A percentile compares a stretch with the other conserved stretches of the same genome.
Conservation (phyloP, 53 echinoderm and acorn worm species). For the Actinopyga echinites region DNA sequence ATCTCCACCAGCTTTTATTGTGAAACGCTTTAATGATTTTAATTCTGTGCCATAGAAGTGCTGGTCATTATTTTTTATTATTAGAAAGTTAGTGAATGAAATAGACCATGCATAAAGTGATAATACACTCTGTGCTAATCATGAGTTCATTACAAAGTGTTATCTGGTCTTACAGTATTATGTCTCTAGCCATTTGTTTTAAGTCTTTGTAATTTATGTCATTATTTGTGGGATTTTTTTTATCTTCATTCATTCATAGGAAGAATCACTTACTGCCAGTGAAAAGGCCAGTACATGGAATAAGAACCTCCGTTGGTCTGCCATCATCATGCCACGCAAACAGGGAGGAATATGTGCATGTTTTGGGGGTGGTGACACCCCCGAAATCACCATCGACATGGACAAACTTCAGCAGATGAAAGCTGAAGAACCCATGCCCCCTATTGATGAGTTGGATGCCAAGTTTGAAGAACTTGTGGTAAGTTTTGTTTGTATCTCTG, state of each 20-base stretch:
- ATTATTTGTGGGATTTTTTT: neutral
- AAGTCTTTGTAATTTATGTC: too few species aligned
- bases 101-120: too few species aligned
- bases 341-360: constrained; percentile 90
- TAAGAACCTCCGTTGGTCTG: constrained; percentile 21
- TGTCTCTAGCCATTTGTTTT: too few species aligned
- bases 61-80: too few species aligned
- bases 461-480: constrained; percentile 98
- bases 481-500: constrained; percentile 14
- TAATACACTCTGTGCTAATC: too few species aligned
- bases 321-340: constrained; percentile 88
- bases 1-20: too few species aligned
- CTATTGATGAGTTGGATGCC: constrained; percentile 88
- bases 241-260: neutral
- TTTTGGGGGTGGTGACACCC: constrained; percentile 92
- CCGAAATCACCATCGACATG: constrained; percentile 80
- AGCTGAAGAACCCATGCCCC: constrained; percentile 90
- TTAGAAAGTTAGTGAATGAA: too few species aligned
- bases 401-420: constrained; percentile 85
- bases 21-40: too few species aligned
- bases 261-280: constrained; percentile 17
- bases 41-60: too few species aligned
- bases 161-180: too few species aligned
- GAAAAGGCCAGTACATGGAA: constrained; percentile 32
- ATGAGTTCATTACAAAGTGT: too few species aligned